Base-by-base conservation (phyloP, 1,140 invertebrate genomes). In the Nymphalis io region DNA sequence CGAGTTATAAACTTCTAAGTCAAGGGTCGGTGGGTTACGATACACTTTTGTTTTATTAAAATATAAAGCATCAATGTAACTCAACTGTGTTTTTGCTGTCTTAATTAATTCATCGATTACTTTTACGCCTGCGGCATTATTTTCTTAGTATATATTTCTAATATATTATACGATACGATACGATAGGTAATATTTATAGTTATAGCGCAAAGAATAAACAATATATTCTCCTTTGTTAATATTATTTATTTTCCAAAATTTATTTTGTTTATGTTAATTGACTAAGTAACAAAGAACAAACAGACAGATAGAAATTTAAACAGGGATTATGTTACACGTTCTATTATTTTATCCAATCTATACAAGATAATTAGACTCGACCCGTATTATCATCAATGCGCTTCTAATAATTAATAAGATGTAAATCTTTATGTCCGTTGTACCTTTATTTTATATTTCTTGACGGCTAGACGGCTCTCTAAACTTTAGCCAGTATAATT, bases 1-100 rank as follows among this genome's bases (percentile, higher is more conserved):
- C 20, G 51, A 58, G 69, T 72, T 70, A 75, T 75, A 63, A 78
- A 79, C 66, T 74, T 69, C 53, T 59, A 27, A 67, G 59, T 67
- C 60, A 60, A 65, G 72, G 66, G 72, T 55, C 66, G 33, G 16
- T 16, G 15, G 18, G 46, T 51, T 51, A 11, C 59, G 48, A 53
- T 66, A 59, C 40, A 51, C 38, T 60, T 68, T 68, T 68, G 66
- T 71, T 71, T 65, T 71, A 71, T 70, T 70, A 70, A 67, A 55
- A 70, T 74, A 70, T 72, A 39, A 69, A 51, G 67, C 59, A 62
- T 61, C 58, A 58, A 69, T 61, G 11, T 39, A 20, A 27, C 46
- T 53, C 4, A 39, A 39, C 51, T 51, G 23, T 63, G 48, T 63
- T 63, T 63, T 63, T 38, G 42, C 21, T 63, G 16, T 53, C 60